Percentiles rank a stretch among this genome's conserved stretches.
Evolutionary conservation across 2,888 invertebrate species (phyloP).

Genomic region (Clunio marinus): DNA sequence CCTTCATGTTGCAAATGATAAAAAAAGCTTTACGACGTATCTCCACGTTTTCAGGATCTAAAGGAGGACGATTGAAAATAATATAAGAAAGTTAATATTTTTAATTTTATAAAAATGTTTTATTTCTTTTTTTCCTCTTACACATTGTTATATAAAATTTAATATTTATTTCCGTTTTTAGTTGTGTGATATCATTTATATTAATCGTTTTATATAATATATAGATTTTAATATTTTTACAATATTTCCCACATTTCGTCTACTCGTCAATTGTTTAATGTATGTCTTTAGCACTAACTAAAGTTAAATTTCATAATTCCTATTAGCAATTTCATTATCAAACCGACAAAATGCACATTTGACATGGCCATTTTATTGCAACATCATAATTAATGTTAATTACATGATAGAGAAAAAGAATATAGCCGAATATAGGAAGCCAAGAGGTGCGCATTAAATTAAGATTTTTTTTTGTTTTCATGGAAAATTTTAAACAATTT

Average conservation of each 20-base stretch:
- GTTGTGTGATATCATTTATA: neutral
- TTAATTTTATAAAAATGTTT: constrained; percentile 6
- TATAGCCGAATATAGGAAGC: too few species aligned
- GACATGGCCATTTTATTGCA: neutral
- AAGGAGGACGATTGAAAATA: too few species aligned
- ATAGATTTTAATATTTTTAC: neutral
- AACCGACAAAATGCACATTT: neutral
- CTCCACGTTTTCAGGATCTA: too few species aligned
- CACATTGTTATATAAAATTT: constrained; percentile 17
- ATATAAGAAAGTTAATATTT: too few species aligned
- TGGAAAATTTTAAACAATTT: too few species aligned
- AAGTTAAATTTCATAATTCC: neutral
- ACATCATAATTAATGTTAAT: neutral
- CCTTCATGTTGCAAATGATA: too few species aligned
- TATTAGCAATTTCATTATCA: neutral
- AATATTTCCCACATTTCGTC: neutral
- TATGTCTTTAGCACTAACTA: constrained; percentile 2
- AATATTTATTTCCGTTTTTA: neutral
- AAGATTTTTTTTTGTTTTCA: too few species aligned
- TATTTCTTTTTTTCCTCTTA: neutral
- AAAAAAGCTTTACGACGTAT: too few species aligned
- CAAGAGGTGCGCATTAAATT: too few species aligned
- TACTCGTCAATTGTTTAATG: constrained; percentile 3
- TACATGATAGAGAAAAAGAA: too few species aligned
- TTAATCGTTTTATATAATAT: constrained; percentile 1